Base-by-base conservation (phyloP, 2,888 invertebrate genomes). In the Trichacis sp. region DNA sequence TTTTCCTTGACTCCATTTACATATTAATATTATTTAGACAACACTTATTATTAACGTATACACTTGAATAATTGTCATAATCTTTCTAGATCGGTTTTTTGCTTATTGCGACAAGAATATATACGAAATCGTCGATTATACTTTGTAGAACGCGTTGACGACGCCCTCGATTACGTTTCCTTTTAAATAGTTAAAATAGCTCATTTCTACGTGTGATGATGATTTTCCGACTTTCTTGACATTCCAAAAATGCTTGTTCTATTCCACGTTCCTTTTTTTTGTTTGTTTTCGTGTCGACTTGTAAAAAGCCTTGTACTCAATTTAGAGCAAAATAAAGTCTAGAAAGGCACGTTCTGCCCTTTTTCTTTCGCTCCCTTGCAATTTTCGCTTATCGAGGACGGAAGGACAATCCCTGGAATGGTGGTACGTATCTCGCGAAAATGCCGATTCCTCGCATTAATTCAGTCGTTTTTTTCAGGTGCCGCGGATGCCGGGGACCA, bases 261-360 rank as follows among this genome's bases (percentile, higher is more conserved):
- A 73, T 76, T 77, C 73, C 73, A 74, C 71, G 24, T 24, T 24
- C 24, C 8, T 3, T 24, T n/a, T n/a, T n/a, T n/a, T n/a, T n/a
- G n/a, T n/a, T n/a, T n/a, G n/a, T n/a, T n/a, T n/a, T n/a, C n/a
- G n/a, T 74, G 71, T 71, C 75, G 77, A 79, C 79, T 81, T 83
- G 81, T 83, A 83, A 79, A 82, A 77, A 77, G 77, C 75, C 77
- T 81, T 84, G 83, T 84, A 84, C 79, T 81, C 76, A 73, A 82
- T 82, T 83, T 80, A 79, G 77, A 81, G 82, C 80, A 80, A 83
- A 84, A 84, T 84, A 84, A 84, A 84, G 81, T 83, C 83, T 84
- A 83, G 81, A 82, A 83, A 83, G 83, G 79, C 79, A 83, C 79
- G 66, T 47, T 68, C 53, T 60, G 20, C 20, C 4, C n/a, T 18